Percentiles rank a stretch among this genome's conserved stretches.
Evolutionary conservation across 2,797 vertebrate species (phyloP).

Genomic region (Enteromius paludinosus): DNA sequence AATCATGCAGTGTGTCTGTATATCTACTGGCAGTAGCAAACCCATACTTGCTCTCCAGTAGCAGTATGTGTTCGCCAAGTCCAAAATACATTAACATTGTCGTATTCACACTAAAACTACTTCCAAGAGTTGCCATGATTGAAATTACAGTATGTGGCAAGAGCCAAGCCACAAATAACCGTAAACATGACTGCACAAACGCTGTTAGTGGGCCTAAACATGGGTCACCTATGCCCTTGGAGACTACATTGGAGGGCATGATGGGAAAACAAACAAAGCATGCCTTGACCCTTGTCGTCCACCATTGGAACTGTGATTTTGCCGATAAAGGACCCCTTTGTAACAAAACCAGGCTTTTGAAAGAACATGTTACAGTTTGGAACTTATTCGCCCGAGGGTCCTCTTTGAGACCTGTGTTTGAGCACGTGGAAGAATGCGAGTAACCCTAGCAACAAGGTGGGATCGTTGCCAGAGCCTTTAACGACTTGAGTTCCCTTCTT

Average conservation of each 20-base stretch:
- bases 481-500: slow-evolving; percentile 43
- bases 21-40: not conserved
- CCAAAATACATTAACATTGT: not conserved
- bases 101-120: not conserved
- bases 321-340: not conserved
- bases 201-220: slow-evolving; percentile 7
- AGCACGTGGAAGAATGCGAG: slow-evolving; percentile 52
- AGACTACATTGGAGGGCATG: slow-evolving; percentile 9
- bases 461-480: slow-evolving; percentile 35
- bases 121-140: not conserved
- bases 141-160: not conserved
- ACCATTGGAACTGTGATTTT: slow-evolving; percentile 5
- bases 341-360: not conserved
- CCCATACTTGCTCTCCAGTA: not conserved
- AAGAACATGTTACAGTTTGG: slow-evolving; percentile 8
- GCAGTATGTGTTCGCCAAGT: not conserved
- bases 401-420: slow-evolving; percentile 24
- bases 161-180: not conserved
- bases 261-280: slow-evolving; percentile 44
- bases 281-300: slow-evolving; percentile 9
- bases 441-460: slow-evolving; percentile 39
- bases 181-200: slow-evolving; percentile 11
- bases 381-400: slow-evolving; percentile 30
- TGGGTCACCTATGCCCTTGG: slow-evolving; percentile 2
- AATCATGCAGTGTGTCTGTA: not conserved